Conservation (phyloP, 1,140 invertebrate species). For the Drosophila lowei region DNA sequence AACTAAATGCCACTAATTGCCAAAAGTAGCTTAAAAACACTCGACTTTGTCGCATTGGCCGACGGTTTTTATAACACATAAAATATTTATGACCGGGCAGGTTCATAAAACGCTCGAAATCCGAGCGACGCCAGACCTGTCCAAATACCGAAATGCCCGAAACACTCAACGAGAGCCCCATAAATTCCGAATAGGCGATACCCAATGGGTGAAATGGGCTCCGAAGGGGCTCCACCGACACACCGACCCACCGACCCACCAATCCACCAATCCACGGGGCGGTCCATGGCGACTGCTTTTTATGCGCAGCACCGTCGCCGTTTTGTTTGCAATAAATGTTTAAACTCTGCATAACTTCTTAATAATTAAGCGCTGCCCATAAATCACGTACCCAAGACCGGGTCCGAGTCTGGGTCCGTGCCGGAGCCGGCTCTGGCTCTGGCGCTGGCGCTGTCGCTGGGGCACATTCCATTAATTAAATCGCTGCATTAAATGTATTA, state of each 20-base stretch:
- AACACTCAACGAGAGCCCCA: constrained; percentile 27
- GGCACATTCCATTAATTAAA: constrained; percentile 69
- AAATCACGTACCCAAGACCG: constrained; percentile 48
- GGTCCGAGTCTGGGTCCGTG: constrained; percentile 3
- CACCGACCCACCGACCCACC: constrained; percentile 3
- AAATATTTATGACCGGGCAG: constrained; percentile 72
- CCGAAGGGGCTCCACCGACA: background rate
- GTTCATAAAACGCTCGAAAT: constrained; percentile 60
- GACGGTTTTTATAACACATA: constrained; percentile 69
- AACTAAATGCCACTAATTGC: constrained; percentile 75
- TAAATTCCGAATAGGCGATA: constrained; percentile 51
- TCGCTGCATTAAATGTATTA: constrained; percentile 63
- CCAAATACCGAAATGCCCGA: constrained; percentile 40
- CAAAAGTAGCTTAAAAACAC: constrained; percentile 62
- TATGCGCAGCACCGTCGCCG: constrained; percentile 64
- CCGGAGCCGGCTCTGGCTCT: background rate
- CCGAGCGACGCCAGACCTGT: constrained; percentile 22
- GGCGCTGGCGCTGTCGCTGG: too few relatives aligned
- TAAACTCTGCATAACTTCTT: constrained; percentile 76
- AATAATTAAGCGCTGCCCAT: constrained; percentile 73
- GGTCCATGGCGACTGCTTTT: constrained; percentile 33
- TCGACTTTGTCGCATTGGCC: constrained; percentile 22
- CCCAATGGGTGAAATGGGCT: constrained; percentile 34
- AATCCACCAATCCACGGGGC: background rate
- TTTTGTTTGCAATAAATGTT: constrained; percentile 78